Evolutionary conservation across 1,140 invertebrate species (phyloP).

Genomic region (Ostrea denselamellosa): DNA sequence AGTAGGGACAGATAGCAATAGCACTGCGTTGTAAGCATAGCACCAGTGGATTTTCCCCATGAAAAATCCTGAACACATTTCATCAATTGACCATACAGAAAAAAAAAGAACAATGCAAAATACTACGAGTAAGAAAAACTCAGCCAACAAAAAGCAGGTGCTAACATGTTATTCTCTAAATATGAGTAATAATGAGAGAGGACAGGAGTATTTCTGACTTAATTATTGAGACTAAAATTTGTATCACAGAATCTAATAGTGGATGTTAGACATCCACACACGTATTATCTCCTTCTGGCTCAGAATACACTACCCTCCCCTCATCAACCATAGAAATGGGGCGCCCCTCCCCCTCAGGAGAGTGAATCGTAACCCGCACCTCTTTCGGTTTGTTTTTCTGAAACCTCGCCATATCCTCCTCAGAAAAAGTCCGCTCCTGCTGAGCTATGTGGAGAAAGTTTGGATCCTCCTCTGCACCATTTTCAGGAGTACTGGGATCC

Average conservation of each 20-base stretch:
- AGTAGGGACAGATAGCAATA: not conserved
- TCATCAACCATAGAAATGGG: conserved; percentile 42
- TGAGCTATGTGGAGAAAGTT: conserved; percentile 65
- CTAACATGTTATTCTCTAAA: not conserved
- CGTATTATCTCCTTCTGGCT: conserved; percentile 66
- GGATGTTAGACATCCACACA: conserved; percentile 52
- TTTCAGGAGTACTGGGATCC: conserved; percentile 67
- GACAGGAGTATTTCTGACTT: conserved; percentile 10
- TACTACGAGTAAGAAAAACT: not conserved
- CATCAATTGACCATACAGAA: not conserved
- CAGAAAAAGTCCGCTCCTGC: conserved; percentile 69
- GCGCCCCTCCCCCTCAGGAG: conserved; percentile 37
- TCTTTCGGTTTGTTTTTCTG: conserved; percentile 24
- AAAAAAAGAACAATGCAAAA: not conserved
- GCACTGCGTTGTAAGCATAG: not conserved
- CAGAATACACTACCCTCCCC: conserved; percentile 59
- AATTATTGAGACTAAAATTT: not conserved
- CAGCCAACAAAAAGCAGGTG: not conserved
- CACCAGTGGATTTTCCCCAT: conserved; percentile 1
- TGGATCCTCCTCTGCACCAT: conserved; percentile 60
- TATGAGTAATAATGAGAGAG: not conserved
- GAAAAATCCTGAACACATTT: conserved; percentile 19
- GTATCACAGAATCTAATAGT: not conserved
- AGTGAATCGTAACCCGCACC: conserved; percentile 41
- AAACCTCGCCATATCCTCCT: conserved; percentile 60